phyloP scores from a whole-genome alignment of 1,140 invertebrate species.

The Copidosoma floridanum region DNA sequence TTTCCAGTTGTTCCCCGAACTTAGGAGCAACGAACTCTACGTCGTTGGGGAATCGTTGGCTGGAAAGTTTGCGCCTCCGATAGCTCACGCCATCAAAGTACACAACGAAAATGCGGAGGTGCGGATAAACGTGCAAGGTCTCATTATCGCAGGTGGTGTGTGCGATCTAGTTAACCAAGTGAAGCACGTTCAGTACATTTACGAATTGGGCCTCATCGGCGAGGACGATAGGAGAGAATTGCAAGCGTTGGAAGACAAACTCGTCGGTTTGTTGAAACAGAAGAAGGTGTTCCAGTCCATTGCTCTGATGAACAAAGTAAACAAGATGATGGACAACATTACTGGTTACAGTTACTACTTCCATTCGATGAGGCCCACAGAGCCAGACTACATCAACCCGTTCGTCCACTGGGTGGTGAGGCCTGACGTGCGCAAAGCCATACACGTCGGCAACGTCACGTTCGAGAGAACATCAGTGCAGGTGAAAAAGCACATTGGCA shows the following conservation, averaged over 20 bases:
- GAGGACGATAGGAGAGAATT: background rate
- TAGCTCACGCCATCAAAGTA: slow-evolving; percentile 72
- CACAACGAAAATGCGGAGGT: slow-evolving; percentile 62
- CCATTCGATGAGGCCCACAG: too few species aligned
- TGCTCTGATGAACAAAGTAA: too few species aligned
- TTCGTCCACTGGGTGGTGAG: slow-evolving; percentile 58
- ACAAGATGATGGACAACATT: too few species aligned
- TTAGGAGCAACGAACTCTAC: slow-evolving; percentile 67
- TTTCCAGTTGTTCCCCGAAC: slow-evolving; percentile 69
- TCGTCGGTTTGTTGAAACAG: background rate
- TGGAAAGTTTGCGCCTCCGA: slow-evolving; percentile 78
- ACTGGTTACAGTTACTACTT: too few species aligned
- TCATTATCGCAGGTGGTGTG: slow-evolving; percentile 84
- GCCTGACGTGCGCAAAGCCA: slow-evolving; percentile 62
- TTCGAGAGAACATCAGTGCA: slow-evolving; percentile 68
- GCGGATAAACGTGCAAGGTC: slow-evolving; percentile 67
- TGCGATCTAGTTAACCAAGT: slow-evolving; percentile 78
- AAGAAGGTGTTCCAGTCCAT: too few species aligned
- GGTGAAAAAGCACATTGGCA: slow-evolving; percentile 64
- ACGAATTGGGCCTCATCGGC: slow-evolving; percentile 77
- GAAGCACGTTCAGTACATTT: slow-evolving; percentile 77
- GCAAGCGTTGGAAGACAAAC: background rate
- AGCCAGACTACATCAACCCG: too few species aligned
- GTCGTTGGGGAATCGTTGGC: slow-evolving; percentile 86
- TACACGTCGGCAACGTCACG: slow-evolving; percentile 78